Evolutionary conservation across 2,797 vertebrate genomes (phyloP).

Genomic region (Chelonia mydas): DNA sequence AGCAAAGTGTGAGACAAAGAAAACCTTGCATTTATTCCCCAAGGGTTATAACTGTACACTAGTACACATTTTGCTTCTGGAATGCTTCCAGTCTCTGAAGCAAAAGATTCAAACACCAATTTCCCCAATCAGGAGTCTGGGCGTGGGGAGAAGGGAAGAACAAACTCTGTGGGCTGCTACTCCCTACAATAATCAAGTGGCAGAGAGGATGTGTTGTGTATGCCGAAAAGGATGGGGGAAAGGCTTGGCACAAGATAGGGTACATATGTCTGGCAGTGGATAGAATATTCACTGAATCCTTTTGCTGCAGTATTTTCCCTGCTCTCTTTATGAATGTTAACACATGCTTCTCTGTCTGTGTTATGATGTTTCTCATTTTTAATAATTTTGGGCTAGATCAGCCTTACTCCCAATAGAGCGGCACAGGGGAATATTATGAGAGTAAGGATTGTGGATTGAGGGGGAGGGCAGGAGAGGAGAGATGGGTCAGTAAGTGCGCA

Average conservation of each 20-base stretch:
- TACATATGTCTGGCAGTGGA: background rate
- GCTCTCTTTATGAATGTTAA: conserved; percentile 27
- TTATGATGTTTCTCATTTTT: background rate
- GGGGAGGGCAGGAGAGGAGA: rapidly evolving
- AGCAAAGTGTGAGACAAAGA: conserved; percentile 44
- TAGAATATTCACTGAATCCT: background rate
- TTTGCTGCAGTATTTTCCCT: conserved; percentile 2
- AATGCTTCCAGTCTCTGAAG: background rate
- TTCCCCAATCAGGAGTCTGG: conserved; percentile 22
- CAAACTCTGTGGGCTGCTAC: background rate
- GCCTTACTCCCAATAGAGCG: too few relatives aligned
- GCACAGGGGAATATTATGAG: background rate
- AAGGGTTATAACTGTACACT: background rate
- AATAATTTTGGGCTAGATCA: background rate
- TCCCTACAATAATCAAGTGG: background rate
- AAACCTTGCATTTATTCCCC: background rate
- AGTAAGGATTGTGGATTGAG: background rate
- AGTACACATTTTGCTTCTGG: background rate
- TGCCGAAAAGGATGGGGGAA: background rate
- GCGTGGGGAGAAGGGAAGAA: background rate
- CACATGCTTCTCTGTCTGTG: background rate
- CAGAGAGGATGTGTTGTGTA: too few relatives aligned
- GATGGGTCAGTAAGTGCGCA: too few relatives aligned
- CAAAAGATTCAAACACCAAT: conserved; percentile 29
- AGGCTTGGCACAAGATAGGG: background rate